phyloP scores from a whole-genome alignment of 2,888 invertebrate species.

The Chymomyza fuscimana region DNA sequence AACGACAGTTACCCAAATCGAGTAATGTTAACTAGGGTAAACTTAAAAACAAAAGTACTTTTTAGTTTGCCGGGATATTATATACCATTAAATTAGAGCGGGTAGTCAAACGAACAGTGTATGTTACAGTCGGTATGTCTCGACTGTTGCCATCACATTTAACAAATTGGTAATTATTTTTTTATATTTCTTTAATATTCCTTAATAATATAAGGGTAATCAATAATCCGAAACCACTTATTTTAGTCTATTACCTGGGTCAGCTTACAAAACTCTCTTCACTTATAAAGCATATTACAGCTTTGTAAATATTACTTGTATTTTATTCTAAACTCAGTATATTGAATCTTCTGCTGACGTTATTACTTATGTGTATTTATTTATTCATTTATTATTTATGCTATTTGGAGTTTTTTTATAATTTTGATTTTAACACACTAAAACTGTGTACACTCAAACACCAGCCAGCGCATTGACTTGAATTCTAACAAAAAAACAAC shows the following conservation, averaged over 20 bases:
- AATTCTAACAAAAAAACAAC: slow-evolving; percentile 20
- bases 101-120: no score
- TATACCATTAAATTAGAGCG: no score
- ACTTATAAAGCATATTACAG: background rate
- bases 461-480: slow-evolving; percentile 48
- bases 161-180: no score
- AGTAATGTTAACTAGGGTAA: no score
- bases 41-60: no score
- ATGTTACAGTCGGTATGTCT: no score
- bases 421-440: slow-evolving; percentile 25
- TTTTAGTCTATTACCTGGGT: background rate
- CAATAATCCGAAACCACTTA: background rate
- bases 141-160: no score
- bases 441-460: slow-evolving; percentile 59
- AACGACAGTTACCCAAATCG: no score
- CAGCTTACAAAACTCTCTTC: background rate
- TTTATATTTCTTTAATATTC: no score
- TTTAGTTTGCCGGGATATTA: no score
- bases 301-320: background rate
- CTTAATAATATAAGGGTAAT: no score
- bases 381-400: slow-evolving; percentile 8
- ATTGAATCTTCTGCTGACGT: background rate
- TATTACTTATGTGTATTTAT: slow-evolving; percentile 4
- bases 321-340: background rate
- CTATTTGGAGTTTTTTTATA: background rate